Base-by-base conservation (phyloP, 2,797 vertebrate species). In the Spinibarbus caldwelli region DNA sequence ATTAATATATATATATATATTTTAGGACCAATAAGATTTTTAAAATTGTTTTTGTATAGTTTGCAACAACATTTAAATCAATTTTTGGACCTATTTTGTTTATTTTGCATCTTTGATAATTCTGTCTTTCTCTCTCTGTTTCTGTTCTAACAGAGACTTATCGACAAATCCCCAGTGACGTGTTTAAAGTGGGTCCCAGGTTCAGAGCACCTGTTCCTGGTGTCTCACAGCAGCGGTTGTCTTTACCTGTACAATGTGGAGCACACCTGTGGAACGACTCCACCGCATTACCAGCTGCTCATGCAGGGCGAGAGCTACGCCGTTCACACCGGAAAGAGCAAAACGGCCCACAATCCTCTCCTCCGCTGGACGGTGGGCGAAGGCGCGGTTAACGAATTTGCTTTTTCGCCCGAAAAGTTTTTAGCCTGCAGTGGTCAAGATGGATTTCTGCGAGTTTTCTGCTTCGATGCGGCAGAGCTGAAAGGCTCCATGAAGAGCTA, bases 181-280 rank as follows among this genome's bases (percentile, higher is more conserved):
- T 99, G 97, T 90, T 96, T 99, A 94, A 98, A 95, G 95, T 99
- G 98, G 98, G 97, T 99, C 3, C 98, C 98, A 6, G 98, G 97
- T 90, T 98, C 97, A 14, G 98, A 99, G 95, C 97, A 96, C 91
- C 97, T 99, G 90, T 99, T 99, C 93, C 95, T 99, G 89, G 98
- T 98, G 90, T 96, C 97, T 88, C 98, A 99, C 90, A 95, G 96
- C 87, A 99, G 97, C 90, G 98, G 98, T 88, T 98, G 92, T 93
- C 96, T 99, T 97, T 99, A 99, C 95, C 95, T 99, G 91, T 99
- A 99, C 95, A 99, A 99, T 10, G 97, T 98, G 95, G 98, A 99
- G 93, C 97, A 98, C 92, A 94, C 97, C 29, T 99, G 97, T 88
- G 97, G 97, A 88, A 96, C 98, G 91, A 96, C 97, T 8, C 96